A percentile compares a stretch with the other conserved stretches of the same genome.
These are phyloP conservation scores for Globodera rostochiensis DNA, from an alignment of 1,140 invertebrate genomes.

Conservation along the genomic window DNA sequence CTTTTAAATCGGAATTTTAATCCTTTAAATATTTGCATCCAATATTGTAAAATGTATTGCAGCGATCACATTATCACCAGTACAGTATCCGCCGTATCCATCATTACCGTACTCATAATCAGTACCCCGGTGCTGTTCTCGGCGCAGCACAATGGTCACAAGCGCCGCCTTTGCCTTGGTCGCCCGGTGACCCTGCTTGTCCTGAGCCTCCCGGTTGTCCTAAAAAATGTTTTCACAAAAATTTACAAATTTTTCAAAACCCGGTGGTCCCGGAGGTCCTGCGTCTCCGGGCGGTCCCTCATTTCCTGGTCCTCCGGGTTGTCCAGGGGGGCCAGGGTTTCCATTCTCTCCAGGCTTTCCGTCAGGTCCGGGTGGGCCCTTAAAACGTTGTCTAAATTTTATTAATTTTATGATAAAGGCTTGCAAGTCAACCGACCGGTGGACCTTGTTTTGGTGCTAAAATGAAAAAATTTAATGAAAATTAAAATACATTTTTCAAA, in stretches of 20 bases:
- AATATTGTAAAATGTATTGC: no score
- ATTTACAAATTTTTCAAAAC: not conserved
- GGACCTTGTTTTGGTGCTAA: not conserved
- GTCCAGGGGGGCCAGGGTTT: constrained; percentile 2
- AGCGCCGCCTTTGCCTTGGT: constrained; percentile 4
- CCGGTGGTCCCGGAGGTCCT: constrained; percentile 19
- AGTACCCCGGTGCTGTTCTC: constrained; percentile 19
- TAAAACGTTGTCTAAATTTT: not conserved
- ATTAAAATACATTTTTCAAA: not conserved
- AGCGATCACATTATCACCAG: no score
- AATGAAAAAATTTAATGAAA: not conserved
- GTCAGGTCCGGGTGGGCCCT: constrained; percentile 18
- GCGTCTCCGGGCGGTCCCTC: constrained; percentile 20
- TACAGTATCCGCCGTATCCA: no score
- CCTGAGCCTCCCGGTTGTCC: constrained; percentile 23
- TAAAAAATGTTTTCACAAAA: not conserved
- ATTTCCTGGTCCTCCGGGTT: not conserved
- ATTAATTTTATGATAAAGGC: not conserved
- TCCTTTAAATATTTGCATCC: no score
- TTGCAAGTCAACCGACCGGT: not conserved
- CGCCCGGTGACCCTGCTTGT: not conserved
- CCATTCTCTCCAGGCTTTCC: constrained; percentile 10
- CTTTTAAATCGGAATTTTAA: no score
- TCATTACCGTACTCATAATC: not conserved
- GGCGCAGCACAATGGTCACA: constrained; percentile 21